Conservation (phyloP, 92 coral and sea anemone species). For the Pocillopora meandrina region DNA sequence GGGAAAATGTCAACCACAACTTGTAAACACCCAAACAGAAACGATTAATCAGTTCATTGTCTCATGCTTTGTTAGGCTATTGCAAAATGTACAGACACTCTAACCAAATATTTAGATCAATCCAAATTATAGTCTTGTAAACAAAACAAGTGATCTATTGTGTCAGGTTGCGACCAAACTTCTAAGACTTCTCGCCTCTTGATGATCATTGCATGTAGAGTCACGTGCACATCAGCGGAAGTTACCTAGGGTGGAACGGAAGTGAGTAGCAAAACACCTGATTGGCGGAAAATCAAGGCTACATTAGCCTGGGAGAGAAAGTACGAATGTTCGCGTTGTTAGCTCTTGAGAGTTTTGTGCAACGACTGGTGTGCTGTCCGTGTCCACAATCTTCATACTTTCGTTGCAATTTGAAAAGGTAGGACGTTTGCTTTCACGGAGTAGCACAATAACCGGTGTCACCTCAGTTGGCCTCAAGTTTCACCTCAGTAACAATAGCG, state of each 20-base stretch:
- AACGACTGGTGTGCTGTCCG: neutral
- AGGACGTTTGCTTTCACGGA: neutral
- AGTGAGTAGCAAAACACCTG: constrained; percentile 13
- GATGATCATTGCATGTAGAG: neutral
- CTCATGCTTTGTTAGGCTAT: no score
- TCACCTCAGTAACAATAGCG: neutral
- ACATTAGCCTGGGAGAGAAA: neutral
- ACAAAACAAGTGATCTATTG: constrained; percentile 1
- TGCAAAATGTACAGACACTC: neutral
- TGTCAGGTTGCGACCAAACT: neutral
- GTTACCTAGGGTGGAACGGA: constrained; percentile 14
- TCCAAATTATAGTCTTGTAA: neutral
- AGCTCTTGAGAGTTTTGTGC: neutral
- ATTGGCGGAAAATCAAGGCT: constrained; percentile 24
- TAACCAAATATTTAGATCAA: neutral
- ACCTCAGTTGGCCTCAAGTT: neutral
- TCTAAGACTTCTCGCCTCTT: neutral
- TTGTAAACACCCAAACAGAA: no score
- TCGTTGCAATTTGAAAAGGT: constrained; percentile 19
- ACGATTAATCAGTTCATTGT: no score
- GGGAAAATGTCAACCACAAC: constrained; percentile 1
- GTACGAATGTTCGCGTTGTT: neutral
- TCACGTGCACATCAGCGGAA: constrained; percentile 41
- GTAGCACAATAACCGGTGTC: neutral
- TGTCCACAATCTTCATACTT: neutral